A percentile compares a stretch with the other conserved stretches of the same genome.
These are phyloP conservation scores for Drosophila takahashii DNA, from an alignment of 1,140 invertebrate genomes.

Conservation along the genomic window DNA sequence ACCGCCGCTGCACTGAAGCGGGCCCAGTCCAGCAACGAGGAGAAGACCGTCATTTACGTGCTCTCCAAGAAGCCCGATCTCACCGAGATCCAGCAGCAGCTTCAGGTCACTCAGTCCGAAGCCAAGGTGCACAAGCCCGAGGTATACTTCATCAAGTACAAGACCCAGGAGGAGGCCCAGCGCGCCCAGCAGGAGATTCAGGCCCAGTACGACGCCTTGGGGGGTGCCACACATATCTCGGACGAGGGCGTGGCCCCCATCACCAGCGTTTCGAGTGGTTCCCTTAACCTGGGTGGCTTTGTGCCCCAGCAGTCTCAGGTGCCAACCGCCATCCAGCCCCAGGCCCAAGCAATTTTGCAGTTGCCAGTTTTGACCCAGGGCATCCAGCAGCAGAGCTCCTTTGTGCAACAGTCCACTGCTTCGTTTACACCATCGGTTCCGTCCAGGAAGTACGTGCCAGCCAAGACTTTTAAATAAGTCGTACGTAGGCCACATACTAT, in stretches of 20 bases:
- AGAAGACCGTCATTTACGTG: slow-evolving; percentile 95
- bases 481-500: background rate
- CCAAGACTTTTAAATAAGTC: slow-evolving; percentile 61
- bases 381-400: slow-evolving; percentile 45
- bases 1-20: slow-evolving; percentile 86
- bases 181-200: slow-evolving; percentile 82
- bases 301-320: slow-evolving; percentile 47
- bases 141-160: slow-evolving; percentile 91
- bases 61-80: slow-evolving; percentile 89
- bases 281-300: slow-evolving; percentile 63
- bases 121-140: slow-evolving; percentile 88
- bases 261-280: slow-evolving; percentile 67
- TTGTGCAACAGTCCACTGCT: slow-evolving; percentile 22
- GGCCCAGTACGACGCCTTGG: slow-evolving; percentile 80
- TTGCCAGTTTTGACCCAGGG: slow-evolving; percentile 14
- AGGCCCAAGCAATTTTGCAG: slow-evolving; percentile 26
- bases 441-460: slow-evolving; percentile 62
- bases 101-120: slow-evolving; percentile 69
- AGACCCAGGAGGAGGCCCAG: slow-evolving; percentile 87
- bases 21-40: slow-evolving; percentile 89
- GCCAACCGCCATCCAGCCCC: slow-evolving; percentile 14
- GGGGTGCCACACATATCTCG: slow-evolving; percentile 78
- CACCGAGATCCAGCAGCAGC: slow-evolving; percentile 74
- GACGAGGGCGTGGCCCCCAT: slow-evolving; percentile 80
- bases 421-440: slow-evolving; percentile 35